Evolutionary conservation across 2,888 invertebrate genomes (phyloP), one percentile per base, ranked within the genome.

Genomic region (Actias luna): DNA sequence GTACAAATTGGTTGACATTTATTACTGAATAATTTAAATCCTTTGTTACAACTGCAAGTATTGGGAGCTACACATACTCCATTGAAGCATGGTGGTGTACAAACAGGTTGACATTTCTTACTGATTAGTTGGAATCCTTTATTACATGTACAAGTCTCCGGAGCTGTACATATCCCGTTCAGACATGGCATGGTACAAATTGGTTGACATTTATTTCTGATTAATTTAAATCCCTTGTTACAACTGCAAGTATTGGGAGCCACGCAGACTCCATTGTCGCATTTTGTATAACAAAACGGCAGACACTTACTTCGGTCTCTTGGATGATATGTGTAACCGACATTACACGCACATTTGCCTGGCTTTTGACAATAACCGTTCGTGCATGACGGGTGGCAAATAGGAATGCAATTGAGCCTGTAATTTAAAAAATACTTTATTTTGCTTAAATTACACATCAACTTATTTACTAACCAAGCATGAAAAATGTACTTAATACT

Each of bases 11-110:
- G 71, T 5, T 61, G 39, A 35, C 75, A 75, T 12, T 58, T 65
- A 0, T 33, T 36, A 14, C 65, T 65, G 14, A 59, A 7, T 5
- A 4, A 22, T 25, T 35, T 16, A 33, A 69, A 73, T 5, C 72
- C 73, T 12, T 61, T 62, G 16, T 68, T 31, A 58, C 75, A 75
- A 42, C 5, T 39, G n/a, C 76, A 76, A n/a, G 27, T 66, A 0
- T 75, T 70, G 5, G 84, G 83, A 1, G 61, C 65, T 5, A 55
- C 36, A 55, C 85, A 85, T n/a, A 61, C 27, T 3, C 82, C 80
- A 58, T 83, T 75, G 16, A 16, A 60, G 64, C 87, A 87, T 35
- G 14, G 55, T 14, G 29, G 70, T n/a, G n/a, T n/a, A n/a, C n/a
- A n/a, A 72, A 33, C 22, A 10, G 72, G 72, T 16, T 63, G 18